These are phyloP conservation scores for Leptestheria dahalacensis DNA, from an alignment of 1,140 invertebrate genomes.

Conservation along the genomic window DNA sequence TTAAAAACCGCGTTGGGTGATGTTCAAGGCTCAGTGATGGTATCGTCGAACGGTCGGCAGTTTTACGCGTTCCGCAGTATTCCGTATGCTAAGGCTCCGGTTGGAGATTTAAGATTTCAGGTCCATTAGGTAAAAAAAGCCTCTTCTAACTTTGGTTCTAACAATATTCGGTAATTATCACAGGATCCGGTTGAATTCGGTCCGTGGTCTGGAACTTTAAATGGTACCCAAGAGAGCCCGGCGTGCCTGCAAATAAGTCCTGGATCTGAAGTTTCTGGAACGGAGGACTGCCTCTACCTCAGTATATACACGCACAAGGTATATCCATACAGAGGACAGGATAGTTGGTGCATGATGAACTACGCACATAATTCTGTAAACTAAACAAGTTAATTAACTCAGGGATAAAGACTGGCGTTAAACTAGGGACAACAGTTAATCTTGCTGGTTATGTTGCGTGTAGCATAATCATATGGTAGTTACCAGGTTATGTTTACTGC, in stretches of 20 bases:
- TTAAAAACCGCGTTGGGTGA: neutral
- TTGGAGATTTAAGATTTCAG: neutral
- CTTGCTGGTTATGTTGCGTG: no score
- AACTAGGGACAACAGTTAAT: no score
- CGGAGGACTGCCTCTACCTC: slow-evolving; percentile 69
- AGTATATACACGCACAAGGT: slow-evolving; percentile 64
- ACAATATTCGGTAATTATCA: neutral
- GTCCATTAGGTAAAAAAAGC: neutral
- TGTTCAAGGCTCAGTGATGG: neutral
- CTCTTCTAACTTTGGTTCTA: neutral
- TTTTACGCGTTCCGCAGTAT: neutral
- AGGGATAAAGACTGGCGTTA: no score
- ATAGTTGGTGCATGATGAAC: no score
- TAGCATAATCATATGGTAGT: no score
- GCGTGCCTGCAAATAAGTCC: slow-evolving; percentile 22
- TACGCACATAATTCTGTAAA: neutral
- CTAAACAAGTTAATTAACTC: no score
- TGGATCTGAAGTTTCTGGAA: slow-evolving; percentile 31
- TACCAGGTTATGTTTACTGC: no score
- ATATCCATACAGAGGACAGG: no score
- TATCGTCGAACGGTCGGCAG: neutral
- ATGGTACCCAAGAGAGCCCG: slow-evolving; percentile 19
- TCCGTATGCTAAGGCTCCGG: neutral
- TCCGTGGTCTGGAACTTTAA: slow-evolving; percentile 18
- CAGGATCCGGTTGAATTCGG: slow-evolving; percentile 21